Base-by-base conservation (phyloP, 2,888 invertebrate species). In the Asteroscopus sphinx region DNA sequence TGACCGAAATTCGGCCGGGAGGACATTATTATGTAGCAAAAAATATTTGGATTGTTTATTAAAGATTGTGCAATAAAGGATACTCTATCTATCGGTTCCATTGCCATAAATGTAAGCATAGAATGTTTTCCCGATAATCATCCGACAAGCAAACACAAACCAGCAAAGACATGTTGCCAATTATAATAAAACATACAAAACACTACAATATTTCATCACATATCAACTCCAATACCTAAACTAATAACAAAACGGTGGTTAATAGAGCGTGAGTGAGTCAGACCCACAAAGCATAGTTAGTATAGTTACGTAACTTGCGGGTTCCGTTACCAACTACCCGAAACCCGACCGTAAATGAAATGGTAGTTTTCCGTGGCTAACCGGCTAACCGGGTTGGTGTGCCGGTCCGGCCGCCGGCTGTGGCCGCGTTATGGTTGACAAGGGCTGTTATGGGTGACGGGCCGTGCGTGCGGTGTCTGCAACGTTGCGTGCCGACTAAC, bases 321-420 rank as follows among this genome's bases (percentile, higher is more conserved):
- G 83, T 83, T 84, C 85, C 87, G 89, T 90, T 89, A 88, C 85
- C 83, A 86, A 88, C 90, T 89, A 88, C 88, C 88, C 87, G 74
- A 90, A 92, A 91, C 91, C 84, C 86, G 83, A 88, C 91, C 92
- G 86, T 93, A 92, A 93, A 93, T 92, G 93, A 91, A 93, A 93
- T 91, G 91, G 91, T 92, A 92, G 92, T 93, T 93, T 92, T 92
- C 90, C 91, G 84, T 76, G 85, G 89, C 66, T 67, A 67, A 63
- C 63, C 81, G 88, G 88, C 85, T 85, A 85, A 84, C 89, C 83
- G 71, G 65, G 62, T 45, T 68, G 68, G 68, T 68, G 66, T 65
- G 68, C 64, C 68, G 68, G 72, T 60, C 61, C 55, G 58, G 57
- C 59, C 64, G 53, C 61, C 85, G 82, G 47, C 83, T 88, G 88